Conservation (phyloP, 2,797 vertebrate genomes). For the Acrossocheilus wenchowensis region DNA sequence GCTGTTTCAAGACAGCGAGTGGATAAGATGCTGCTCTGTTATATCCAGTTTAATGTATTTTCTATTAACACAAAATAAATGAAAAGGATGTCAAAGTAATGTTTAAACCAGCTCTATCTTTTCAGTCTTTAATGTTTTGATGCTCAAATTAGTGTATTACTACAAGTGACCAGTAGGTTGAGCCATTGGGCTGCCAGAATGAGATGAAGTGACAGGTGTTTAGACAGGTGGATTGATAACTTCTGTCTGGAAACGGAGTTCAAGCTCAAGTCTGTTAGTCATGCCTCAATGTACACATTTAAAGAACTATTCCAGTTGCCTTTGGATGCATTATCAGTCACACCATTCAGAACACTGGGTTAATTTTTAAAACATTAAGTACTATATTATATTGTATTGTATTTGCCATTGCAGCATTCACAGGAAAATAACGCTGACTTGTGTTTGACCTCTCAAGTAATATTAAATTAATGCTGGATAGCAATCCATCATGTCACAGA, state of each 20-base stretch:
- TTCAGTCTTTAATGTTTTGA: background rate
- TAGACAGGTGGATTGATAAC: slow-evolving; percentile 33
- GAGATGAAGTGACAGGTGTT: slow-evolving; percentile 31
- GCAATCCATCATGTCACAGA: slow-evolving; percentile 19
- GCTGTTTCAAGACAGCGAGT: background rate
- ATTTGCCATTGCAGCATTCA: background rate
- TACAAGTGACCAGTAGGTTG: slow-evolving; percentile 31
- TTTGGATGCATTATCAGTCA: background rate
- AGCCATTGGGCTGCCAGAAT: background rate
- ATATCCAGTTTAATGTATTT: background rate
- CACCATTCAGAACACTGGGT: background rate
- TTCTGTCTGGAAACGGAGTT: slow-evolving; percentile 12
- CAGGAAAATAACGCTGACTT: background rate
- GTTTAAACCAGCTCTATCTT: background rate
- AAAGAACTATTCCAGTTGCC: background rate
- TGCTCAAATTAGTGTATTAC: background rate
- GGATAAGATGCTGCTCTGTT: background rate
- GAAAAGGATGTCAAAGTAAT: background rate
- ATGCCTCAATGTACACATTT: slow-evolving; percentile 16
- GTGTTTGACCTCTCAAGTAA: background rate
- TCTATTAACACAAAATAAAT: background rate
- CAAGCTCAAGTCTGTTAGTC: slow-evolving; percentile 3
- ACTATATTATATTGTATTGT: background rate
- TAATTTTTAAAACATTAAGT: background rate
- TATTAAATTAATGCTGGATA: background rate